A percentile compares a stretch with the other conserved stretches of the same genome.
Evolutionary conservation across 2,113 vertebrate genomes (phyloP).

Genomic region (Alligator sinensis): DNA sequence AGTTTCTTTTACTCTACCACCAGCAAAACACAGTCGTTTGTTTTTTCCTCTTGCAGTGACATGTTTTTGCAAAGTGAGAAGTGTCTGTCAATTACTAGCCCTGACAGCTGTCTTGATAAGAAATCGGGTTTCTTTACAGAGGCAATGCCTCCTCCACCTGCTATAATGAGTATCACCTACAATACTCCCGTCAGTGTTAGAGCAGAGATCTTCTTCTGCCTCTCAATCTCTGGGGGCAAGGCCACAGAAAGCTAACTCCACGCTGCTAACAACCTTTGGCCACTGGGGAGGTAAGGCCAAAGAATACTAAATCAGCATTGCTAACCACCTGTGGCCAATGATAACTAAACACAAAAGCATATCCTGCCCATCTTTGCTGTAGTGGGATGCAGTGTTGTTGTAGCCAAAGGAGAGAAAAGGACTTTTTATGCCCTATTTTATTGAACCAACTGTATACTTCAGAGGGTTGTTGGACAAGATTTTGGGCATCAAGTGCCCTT

Average conservation of each 20-base stretch:
- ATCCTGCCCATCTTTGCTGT: not conserved
- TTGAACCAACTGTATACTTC: too few relatives aligned
- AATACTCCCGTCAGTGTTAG: not conserved
- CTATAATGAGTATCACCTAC: not conserved
- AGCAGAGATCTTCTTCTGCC: not conserved
- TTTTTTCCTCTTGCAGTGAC: not conserved
- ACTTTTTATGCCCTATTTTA: too few relatives aligned
- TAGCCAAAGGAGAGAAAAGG: too few relatives aligned
- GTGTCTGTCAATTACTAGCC: not conserved
- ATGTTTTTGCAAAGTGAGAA: not conserved
- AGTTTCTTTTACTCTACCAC: not conserved
- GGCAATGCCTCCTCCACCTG: not conserved
- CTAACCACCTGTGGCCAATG: not conserved
- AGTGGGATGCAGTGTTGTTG: too few relatives aligned
- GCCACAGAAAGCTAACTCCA: not conserved
- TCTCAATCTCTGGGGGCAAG: not conserved
- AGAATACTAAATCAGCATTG: not conserved
- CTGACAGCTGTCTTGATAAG: not conserved
- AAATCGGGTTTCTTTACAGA: not conserved
- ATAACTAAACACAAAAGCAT: not conserved
- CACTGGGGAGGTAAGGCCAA: rapidly evolving
- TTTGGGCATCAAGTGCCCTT: too few relatives aligned
- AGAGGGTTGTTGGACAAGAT: too few relatives aligned
- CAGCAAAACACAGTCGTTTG: not conserved
- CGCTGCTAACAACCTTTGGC: not conserved